Base-by-base conservation (phyloP, 2,888 invertebrate genomes). In the Heliconius hortense region DNA sequence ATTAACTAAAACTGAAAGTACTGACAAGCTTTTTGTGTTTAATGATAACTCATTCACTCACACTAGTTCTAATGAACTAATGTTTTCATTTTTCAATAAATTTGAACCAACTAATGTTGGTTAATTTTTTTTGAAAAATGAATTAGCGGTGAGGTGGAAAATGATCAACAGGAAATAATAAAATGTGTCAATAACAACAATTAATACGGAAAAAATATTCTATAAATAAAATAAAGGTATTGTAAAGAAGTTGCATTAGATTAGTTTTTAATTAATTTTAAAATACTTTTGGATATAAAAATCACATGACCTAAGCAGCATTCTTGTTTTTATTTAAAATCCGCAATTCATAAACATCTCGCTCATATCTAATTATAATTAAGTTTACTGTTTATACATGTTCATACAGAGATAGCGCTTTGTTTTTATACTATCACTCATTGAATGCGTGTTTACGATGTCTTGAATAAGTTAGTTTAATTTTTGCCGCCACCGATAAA, bases 381-480 rank as follows among this genome's bases (percentile, higher is more conserved):
- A 71, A 69, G 56, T 48, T 66, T 64, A 53, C 72, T 68, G 28
- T 53, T 68, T 60, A 72, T 77, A 74, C 56, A 67, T 74, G 73
- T 64, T 68, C 74, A 71, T 79, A 77, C 73, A 77, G 59, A 75
- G 80, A 81, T 81, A 81, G 78, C 76, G 77, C 69, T 74, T 73
- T 39, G 78, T 79, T 76, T 79, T 78, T 75, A 80, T 74, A 64
- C 62, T 77, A 75, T 79, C 82, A 82, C 80, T 83, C 81, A 81
- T 80, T 76, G 69, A 72, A 72, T 69, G 78, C 82, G 80, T 83
- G 83, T 71, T 77, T 71, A 43, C 59, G 26, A 64, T 59, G 72
- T 43, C 66, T 59, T 43, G 59, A 64, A 59, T 43, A 39, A 28
- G 21, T 59, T 2, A 59, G 18, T 56, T 13, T 39, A 24, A n/a